Conservation (phyloP, 1,140 invertebrate species). For the Aphaenogaster floridana region DNA sequence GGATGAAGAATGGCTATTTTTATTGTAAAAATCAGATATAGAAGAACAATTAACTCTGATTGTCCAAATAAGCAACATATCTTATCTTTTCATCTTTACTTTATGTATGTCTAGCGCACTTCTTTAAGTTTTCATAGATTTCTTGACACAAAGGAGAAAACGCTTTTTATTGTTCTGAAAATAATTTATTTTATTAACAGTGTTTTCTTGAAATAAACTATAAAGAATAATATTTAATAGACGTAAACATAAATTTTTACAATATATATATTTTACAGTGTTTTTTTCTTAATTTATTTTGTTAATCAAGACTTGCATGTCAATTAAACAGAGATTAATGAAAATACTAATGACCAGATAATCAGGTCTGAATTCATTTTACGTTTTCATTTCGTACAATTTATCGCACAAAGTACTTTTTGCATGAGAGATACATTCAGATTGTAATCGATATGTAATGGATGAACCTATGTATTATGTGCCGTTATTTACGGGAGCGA, state of each 20-base stretch:
- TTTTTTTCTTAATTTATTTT: slow-evolving; percentile 5
- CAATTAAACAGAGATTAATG: slow-evolving; percentile 3
- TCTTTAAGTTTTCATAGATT: background rate
- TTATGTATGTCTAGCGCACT: background rate
- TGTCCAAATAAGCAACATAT: background rate
- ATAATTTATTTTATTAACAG: background rate
- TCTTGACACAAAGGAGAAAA: background rate
- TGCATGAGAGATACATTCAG: background rate
- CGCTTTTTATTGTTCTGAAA: background rate
- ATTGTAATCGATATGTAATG: slow-evolving; percentile 12
- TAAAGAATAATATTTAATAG: background rate
- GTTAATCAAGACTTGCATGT: background rate
- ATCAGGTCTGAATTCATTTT: slow-evolving; percentile 3
- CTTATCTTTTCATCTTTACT: background rate
- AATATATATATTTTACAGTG: background rate
- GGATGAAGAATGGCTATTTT: background rate
- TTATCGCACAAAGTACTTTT: background rate
- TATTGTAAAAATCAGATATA: background rate
- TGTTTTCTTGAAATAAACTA: background rate
- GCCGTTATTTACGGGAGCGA: slow-evolving; percentile 15
- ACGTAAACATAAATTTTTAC: no score
- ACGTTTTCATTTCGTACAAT: background rate
- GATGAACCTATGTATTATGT: background rate
- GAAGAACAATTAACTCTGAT: background rate
- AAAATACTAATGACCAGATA: background rate